Evolutionary conservation across 1,140 invertebrate genomes (phyloP), one percentile per base, ranked within the genome.

Genomic region (Heliconius eleuchia): DNA sequence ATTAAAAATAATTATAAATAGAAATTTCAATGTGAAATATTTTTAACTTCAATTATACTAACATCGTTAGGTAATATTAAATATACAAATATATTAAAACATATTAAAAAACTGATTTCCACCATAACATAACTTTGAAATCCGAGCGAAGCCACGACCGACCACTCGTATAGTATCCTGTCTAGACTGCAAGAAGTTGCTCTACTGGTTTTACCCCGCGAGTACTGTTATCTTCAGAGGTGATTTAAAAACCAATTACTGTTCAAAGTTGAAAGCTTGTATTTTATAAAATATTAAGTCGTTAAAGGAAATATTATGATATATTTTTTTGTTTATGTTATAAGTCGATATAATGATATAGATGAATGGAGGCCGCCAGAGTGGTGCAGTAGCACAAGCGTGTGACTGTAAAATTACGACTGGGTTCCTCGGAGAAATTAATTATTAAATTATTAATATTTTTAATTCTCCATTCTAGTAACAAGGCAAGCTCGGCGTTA

Each of bases 121-220:
- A 0, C 57, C 57, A 60, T 3, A 60, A 60, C 3, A 46, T 46
- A 27, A 30, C 11, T 30, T 30, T 9, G 13, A 66, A 72, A 42
- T 72, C 50, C 23, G 46, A 70, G 50, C 76, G 39, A 57, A 77
- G 66, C 34, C 71, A 19, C 76, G 71, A 55, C 72, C 76, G 30
- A 39, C 52, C 70, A 30, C 76, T 72, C 70, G 76, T 77, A 77
- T 77, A 71, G 42, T 73, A 52, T 79, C 79, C 70, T 30, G 79
- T 80, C 79, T 80, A 80, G 79, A 80, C 79, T 80, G 55, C 75
- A 80, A 80, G 75, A 80, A 80, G 71, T 80, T 76, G 79, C 57
- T 77, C 79, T 9, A 80, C 79, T 42, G 71, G 74, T 80, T 60
- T 37, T 71, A 27, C 75, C n/a, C 60, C 70, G 42, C 70, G 66